Percentiles rank a stretch among this genome's conserved stretches.
phyloP scores from a whole-genome alignment of 2,113 vertebrate species.

The Cavia porcellus region DNA sequence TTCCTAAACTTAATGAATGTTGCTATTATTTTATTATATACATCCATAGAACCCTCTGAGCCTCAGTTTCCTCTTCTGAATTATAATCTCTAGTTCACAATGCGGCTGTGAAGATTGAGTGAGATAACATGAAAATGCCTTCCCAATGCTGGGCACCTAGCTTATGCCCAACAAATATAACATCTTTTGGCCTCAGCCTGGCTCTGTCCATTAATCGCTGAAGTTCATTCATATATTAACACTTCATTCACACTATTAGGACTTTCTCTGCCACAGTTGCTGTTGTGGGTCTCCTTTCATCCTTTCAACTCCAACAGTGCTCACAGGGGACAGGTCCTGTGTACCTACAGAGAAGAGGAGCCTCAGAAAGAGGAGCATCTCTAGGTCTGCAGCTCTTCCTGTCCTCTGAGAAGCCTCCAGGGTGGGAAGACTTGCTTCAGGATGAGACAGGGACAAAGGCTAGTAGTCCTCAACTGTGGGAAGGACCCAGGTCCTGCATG shows the following conservation, averaged over 20 bases:
- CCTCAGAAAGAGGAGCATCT: not conserved
- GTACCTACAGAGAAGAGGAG: not conserved
- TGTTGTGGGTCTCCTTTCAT: not conserved
- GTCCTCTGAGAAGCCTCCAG: not conserved
- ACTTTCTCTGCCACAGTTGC: not conserved
- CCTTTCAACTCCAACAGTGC: not conserved
- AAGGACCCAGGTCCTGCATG: not conserved
- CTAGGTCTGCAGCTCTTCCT: not conserved
- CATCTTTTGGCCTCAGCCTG: not conserved
- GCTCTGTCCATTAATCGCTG: not conserved
- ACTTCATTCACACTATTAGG: not conserved
- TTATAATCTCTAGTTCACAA: not conserved
- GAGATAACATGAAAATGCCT: conserved; percentile 4
- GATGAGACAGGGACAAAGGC: not conserved
- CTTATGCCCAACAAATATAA: not conserved
- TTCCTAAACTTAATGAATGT: not conserved
- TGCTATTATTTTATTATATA: conserved; percentile 3
- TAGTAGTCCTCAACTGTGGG: not conserved
- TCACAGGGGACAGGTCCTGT: not conserved
- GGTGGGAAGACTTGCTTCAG: not conserved
- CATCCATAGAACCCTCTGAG: not conserved
- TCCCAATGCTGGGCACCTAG: not conserved
- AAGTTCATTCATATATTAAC: not conserved
- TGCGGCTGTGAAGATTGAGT: not conserved
- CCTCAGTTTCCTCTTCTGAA: not conserved